phyloP scores from a whole-genome alignment of 2,888 invertebrate species.

The Thalpophila matura region DNA sequence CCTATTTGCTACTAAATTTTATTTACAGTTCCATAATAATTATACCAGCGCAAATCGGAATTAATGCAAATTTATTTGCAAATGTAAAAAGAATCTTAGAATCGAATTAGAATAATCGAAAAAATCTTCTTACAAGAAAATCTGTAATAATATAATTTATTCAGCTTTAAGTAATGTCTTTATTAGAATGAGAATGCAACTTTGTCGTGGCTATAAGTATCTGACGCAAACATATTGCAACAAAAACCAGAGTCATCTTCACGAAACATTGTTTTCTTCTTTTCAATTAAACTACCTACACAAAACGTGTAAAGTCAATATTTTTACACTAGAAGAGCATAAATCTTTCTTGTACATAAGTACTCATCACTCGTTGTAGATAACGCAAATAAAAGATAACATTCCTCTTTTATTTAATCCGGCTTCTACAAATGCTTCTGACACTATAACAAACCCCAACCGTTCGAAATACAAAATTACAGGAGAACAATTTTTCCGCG shows the following conservation, averaged over 20 bases:
- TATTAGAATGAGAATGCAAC: background rate
- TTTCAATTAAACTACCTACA: background rate
- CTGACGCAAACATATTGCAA: slow-evolving; percentile 1
- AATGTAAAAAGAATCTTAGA: too few species aligned
- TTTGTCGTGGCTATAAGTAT: background rate
- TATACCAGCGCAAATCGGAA: too few species aligned
- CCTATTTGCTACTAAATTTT: too few species aligned
- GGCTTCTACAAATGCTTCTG: background rate
- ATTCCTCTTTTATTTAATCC: slow-evolving; percentile 7
- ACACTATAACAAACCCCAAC: slow-evolving; percentile 25
- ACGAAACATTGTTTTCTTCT: background rate
- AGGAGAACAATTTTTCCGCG: slow-evolving; percentile 56
- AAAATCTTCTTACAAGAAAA: background rate
- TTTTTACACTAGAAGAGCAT: slow-evolving; percentile 6
- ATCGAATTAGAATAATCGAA: too few species aligned
- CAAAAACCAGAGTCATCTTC: background rate
- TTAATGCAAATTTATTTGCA: too few species aligned
- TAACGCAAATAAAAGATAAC: background rate
- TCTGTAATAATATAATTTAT: background rate
- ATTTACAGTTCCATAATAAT: too few species aligned
- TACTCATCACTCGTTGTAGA: background rate
- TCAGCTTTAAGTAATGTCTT: too few species aligned
- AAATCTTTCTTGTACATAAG: background rate
- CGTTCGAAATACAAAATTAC: slow-evolving; percentile 52
- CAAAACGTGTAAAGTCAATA: slow-evolving; percentile 3